A percentile compares a stretch with the other conserved stretches of the same genome.
phyloP scores from a whole-genome alignment of 2,797 vertebrate species.

The Betta splendens region DNA sequence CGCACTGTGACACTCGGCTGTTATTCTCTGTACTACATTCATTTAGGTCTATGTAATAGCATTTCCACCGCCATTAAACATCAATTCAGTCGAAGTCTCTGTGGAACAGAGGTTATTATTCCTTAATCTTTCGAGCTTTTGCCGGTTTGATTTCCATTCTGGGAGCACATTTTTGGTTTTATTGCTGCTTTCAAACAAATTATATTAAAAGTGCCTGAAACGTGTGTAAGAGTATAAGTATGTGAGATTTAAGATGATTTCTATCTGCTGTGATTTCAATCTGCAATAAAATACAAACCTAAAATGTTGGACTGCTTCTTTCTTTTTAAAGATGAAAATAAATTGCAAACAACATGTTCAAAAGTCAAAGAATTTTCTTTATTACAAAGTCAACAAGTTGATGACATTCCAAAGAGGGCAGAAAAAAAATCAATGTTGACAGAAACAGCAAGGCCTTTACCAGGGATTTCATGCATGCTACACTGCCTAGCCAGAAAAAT shows the following conservation, averaged over 20 bases:
- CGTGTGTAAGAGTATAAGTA: slow-evolving; percentile 28
- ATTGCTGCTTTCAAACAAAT: slow-evolving; percentile 50
- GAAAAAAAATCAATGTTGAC: slow-evolving; percentile 46
- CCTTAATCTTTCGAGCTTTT: slow-evolving; percentile 38
- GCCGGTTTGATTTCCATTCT: slow-evolving; percentile 40
- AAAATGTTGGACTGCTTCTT: not conserved
- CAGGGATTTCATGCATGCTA: slow-evolving; percentile 64
- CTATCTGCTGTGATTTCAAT: slow-evolving; percentile 34
- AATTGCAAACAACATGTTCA: slow-evolving; percentile 7
- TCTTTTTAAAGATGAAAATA: not conserved
- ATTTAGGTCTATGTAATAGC: slow-evolving; percentile 29
- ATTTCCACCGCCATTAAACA: slow-evolving; percentile 28
- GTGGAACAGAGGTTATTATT: slow-evolving; percentile 22
- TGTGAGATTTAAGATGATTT: slow-evolving; percentile 42
- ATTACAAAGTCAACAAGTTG: slow-evolving; percentile 81
- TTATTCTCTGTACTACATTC: slow-evolving; percentile 11
- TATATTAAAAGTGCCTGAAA: slow-evolving; percentile 55
- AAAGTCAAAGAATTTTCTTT: slow-evolving; percentile 69
- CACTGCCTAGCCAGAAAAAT: slow-evolving; percentile 45
- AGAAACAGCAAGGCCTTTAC: slow-evolving; percentile 50
- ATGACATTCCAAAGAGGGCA: slow-evolving; percentile 70
- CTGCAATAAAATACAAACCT: slow-evolving; percentile 63
- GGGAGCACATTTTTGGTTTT: slow-evolving; percentile 48
- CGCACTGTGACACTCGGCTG: slow-evolving; percentile 6
- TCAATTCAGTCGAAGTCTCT: not conserved